Evolutionary conservation across 2,888 invertebrate species (phyloP).

Genomic region (Hypomecis punctinalis): DNA sequence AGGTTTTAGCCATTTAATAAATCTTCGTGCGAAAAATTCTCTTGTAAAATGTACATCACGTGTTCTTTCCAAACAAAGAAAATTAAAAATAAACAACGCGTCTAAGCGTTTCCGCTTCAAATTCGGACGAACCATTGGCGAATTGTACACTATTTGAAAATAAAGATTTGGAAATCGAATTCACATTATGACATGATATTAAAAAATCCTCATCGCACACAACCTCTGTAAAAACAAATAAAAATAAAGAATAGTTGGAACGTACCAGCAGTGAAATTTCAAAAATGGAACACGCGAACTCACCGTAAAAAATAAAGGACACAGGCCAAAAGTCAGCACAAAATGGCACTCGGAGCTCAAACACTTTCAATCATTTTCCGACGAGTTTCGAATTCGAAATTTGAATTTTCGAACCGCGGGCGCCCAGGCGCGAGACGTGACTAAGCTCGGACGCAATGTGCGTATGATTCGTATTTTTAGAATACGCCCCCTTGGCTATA

Average conservation of each 20-base stretch:
- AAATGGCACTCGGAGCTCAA: constrained; percentile 36
- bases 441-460: constrained; percentile 63
- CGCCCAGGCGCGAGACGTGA: constrained; percentile 63
- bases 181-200: background rate
- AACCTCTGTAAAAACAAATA: background rate
- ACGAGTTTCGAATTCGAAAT: constrained; percentile 39
- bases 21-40: too few relatives aligned
- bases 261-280: constrained; percentile 16
- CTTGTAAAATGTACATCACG: background rate
- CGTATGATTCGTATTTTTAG: constrained; percentile 77
- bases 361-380: constrained; percentile 47
- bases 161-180: constrained; percentile 1
- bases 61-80: constrained; percentile 31
- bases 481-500: constrained; percentile 77
- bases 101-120: constrained; percentile 29
- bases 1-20: too few relatives aligned
- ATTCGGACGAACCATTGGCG: constrained; percentile 14
- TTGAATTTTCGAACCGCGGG: constrained; percentile 51
- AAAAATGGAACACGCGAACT: constrained; percentile 31
- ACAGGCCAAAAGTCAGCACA: constrained; percentile 20
- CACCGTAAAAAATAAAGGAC: constrained; percentile 32
- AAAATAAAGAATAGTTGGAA: background rate
- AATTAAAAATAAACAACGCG: constrained; percentile 36
- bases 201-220: background rate
- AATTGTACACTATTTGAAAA: background rate